These are phyloP conservation scores for Drosophila neocordata DNA, from an alignment of 1,140 invertebrate species.

Conservation along the genomic window DNA sequence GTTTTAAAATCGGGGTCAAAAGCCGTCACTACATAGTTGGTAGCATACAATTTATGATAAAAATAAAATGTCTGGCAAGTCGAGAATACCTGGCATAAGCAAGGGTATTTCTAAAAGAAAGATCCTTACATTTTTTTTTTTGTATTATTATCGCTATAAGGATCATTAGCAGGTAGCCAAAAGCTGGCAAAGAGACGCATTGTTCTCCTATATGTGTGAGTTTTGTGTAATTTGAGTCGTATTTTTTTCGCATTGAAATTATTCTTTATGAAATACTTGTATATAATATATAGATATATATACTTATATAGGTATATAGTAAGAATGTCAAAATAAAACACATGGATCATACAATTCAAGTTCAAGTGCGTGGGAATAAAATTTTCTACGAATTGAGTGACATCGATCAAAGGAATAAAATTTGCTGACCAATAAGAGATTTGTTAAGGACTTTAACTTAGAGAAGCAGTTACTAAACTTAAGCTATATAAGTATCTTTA, in stretches of 20 bases:
- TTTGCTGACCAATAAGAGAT: no score
- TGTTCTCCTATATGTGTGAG: slow-evolving; percentile 40
- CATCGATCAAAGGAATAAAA: background rate
- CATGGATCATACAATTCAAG: slow-evolving; percentile 57
- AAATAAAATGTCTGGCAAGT: slow-evolving; percentile 33
- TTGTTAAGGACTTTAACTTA: no score
- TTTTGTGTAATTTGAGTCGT: slow-evolving; percentile 68
- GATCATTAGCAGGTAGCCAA: slow-evolving; percentile 64
- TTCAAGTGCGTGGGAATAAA: slow-evolving; percentile 76
- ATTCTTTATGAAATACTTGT: slow-evolving; percentile 17
- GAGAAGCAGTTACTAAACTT: no score
- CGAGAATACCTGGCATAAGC: slow-evolving; percentile 45
- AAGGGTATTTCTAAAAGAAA: slow-evolving; percentile 45
- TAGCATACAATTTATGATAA: slow-evolving; percentile 1
- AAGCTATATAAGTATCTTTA: no score
- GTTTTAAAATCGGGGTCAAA: slow-evolving; percentile 10
- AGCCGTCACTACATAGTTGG: slow-evolving; percentile 1
- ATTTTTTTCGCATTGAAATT: slow-evolving; percentile 2
- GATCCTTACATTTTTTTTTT: slow-evolving; percentile 20
- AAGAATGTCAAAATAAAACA: slow-evolving; percentile 63
- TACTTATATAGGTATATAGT: slow-evolving; percentile 4
- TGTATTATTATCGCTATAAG: background rate
- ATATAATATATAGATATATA: background rate
- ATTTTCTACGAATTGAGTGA: slow-evolving; percentile 60
- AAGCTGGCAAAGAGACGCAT: slow-evolving; percentile 34